Evolutionary conservation across 1,140 invertebrate genomes (phyloP), one percentile per base, ranked within the genome.

Genomic region (Phthorimaea operculella): DNA sequence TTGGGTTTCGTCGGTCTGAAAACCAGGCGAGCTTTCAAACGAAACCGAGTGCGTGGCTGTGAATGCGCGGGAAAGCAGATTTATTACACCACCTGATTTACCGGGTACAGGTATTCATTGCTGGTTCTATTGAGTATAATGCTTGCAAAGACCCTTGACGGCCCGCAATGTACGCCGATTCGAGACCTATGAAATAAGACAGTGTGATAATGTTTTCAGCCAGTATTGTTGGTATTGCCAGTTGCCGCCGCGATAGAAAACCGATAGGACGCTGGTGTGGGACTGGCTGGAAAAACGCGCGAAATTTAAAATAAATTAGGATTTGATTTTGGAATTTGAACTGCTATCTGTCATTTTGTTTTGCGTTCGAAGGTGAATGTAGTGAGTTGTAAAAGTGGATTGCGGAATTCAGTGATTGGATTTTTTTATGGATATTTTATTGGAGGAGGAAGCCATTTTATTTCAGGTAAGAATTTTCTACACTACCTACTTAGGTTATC

Each of bases 181-280:
- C 6, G 21, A 6, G 21, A 28, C 21, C 21, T 6, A 28, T 28
- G n/a, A 28, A 28, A 28, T 28, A 28, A 6, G 6, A 28, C 21
- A 28, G 21, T 28, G 21, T 28, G 6, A 28, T 28, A 4, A 28
- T 28, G 21, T 2, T 28, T 28, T 28, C 21, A 6, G 21, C 2
- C 21, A 28, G 21, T 28, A 28, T 28, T 28, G 21, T 6, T 6
- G 21, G 21, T 28, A 28, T 28, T 28, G 44, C 50, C 73, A 76
- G 74, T 76, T 56, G 57, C 58, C 68, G 68, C 52, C 72, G 66
- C 67, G 74, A 68, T 68, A 65, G 60, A 70, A 64, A 44, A 66
- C 65, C 51, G 74, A 54, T 58, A 64, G 70, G 66, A 74, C 74
- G 74, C 44, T 11, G 44, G 8, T 21, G 18, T 36, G 18, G 49